These are phyloP conservation scores for Anguilla rostrata DNA, from an alignment of 2,113 vertebrate species.

Conservation along the genomic window DNA sequence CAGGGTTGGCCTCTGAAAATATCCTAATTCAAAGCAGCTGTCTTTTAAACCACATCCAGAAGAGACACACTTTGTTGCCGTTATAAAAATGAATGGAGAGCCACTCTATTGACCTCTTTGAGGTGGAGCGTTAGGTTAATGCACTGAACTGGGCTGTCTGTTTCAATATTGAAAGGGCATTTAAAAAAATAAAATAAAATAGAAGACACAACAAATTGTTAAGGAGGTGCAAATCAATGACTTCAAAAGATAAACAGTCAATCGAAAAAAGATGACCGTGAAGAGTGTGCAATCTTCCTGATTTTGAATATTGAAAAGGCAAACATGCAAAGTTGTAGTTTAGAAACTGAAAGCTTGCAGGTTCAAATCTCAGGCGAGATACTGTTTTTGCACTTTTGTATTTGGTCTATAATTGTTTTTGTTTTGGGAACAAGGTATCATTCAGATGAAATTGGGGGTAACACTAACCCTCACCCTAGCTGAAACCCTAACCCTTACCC, in stretches of 20 bases:
- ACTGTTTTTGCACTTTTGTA: neutral
- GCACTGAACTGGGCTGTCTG: neutral
- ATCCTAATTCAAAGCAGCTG: slow-evolving; percentile 61
- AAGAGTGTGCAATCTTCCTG: too few relatives aligned
- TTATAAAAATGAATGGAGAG: slow-evolving; percentile 35
- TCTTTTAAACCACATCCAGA: slow-evolving; percentile 32
- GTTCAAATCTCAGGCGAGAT: neutral
- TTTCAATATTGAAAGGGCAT: neutral
- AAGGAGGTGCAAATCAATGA: too few relatives aligned
- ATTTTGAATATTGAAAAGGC: too few relatives aligned
- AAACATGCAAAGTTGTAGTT: neutral
- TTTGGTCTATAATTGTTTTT: neutral
- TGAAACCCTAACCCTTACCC: too few relatives aligned
- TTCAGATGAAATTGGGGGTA: too few relatives aligned
- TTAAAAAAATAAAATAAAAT: too few relatives aligned
- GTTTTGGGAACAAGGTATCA: neutral
- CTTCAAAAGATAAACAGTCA: too few relatives aligned
- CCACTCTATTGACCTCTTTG: slow-evolving; percentile 11
- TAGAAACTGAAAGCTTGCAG: neutral
- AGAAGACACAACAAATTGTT: too few relatives aligned
- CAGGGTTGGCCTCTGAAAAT: slow-evolving; percentile 11
- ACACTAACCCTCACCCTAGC: too few relatives aligned
- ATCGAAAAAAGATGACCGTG: too few relatives aligned
- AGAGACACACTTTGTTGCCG: slow-evolving; percentile 32
- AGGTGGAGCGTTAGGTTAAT: neutral